Percentiles rank a stretch among this genome's conserved stretches.
phyloP scores from a whole-genome alignment of 2,113 vertebrate species.

The Rhegmatorhina hoffmannsi region DNA sequence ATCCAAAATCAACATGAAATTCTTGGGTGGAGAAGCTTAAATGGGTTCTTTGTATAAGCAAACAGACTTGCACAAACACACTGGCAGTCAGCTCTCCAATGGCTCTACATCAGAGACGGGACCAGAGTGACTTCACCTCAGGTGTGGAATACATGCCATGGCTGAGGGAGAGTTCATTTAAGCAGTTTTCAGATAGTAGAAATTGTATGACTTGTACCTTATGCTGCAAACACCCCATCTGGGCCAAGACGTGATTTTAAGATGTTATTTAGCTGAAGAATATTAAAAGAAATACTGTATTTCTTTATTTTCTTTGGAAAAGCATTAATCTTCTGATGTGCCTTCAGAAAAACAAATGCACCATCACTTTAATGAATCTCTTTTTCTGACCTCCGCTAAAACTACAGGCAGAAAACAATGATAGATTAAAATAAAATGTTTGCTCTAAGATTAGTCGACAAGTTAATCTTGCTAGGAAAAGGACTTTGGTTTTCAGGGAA shows the following conservation, averaged over 20 bases:
- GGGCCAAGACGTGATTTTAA: neutral
- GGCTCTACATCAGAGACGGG: slow-evolving; percentile 49
- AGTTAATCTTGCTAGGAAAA: slow-evolving; percentile 50
- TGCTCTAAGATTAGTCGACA: neutral
- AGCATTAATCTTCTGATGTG: slow-evolving; percentile 1
- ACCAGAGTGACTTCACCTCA: slow-evolving; percentile 41
- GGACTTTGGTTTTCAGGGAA: slow-evolving; percentile 13
- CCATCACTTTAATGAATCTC: slow-evolving; percentile 27
- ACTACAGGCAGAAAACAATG: slow-evolving; percentile 51
- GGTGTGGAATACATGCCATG: slow-evolving; percentile 27
- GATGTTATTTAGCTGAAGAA: slow-evolving; percentile 11
- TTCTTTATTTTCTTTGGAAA: slow-evolving; percentile 33
- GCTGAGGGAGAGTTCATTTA: slow-evolving; percentile 13
- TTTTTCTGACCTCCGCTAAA: slow-evolving; percentile 41
- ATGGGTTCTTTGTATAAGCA: slow-evolving; percentile 51
- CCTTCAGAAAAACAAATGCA: neutral
- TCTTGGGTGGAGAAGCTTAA: slow-evolving; percentile 67
- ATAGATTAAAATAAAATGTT: slow-evolving; percentile 45
- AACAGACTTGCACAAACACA: slow-evolving; percentile 55
- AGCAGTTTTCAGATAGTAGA: slow-evolving; percentile 33
- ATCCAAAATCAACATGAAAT: slow-evolving; percentile 64
- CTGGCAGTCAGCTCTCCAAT: slow-evolving; percentile 1
- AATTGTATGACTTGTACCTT: neutral
- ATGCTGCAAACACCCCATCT: neutral
- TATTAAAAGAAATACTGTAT: slow-evolving; percentile 36